Evolutionary conservation across 2,888 invertebrate genomes (phyloP).

Genomic region (Tenodera sinensis): DNA sequence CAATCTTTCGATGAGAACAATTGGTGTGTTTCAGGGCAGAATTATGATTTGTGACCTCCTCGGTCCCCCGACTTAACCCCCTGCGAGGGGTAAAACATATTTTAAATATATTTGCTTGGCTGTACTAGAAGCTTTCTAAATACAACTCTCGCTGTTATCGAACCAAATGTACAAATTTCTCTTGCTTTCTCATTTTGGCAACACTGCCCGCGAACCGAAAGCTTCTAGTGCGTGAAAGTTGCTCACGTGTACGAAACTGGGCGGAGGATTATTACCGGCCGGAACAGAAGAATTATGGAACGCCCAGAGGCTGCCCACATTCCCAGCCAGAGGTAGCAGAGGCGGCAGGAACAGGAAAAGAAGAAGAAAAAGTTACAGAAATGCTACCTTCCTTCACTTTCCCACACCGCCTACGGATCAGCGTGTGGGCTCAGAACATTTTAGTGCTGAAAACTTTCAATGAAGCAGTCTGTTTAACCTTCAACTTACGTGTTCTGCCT

Average conservation of each 20-base stretch:
- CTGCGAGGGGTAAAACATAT: too few relatives aligned
- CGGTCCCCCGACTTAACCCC: too few relatives aligned
- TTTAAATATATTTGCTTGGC: too few relatives aligned
- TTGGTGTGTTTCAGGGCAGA: too few relatives aligned
- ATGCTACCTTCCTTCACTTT: background rate
- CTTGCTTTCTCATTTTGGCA: too few relatives aligned
- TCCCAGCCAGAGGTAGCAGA: background rate
- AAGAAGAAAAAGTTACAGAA: background rate
- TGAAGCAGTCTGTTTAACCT: background rate
- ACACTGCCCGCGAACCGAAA: too few relatives aligned
- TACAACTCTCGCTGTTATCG: too few relatives aligned
- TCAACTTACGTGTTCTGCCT: background rate
- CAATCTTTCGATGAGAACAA: too few relatives aligned
- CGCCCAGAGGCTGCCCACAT: background rate
- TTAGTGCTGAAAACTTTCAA: background rate
- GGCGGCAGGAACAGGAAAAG: background rate
- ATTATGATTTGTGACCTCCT: too few relatives aligned
- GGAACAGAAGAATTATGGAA: background rate
- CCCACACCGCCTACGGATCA: background rate
- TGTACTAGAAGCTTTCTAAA: too few relatives aligned
- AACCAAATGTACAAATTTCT: too few relatives aligned
- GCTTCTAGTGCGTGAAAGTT: background rate
- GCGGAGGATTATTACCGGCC: background rate
- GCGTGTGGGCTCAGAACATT: background rate
- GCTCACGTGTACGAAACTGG: background rate